Evolutionary conservation across 2,888 invertebrate species (phyloP), one percentile per base, ranked within the genome.

Genomic region (Unio delphinus): DNA sequence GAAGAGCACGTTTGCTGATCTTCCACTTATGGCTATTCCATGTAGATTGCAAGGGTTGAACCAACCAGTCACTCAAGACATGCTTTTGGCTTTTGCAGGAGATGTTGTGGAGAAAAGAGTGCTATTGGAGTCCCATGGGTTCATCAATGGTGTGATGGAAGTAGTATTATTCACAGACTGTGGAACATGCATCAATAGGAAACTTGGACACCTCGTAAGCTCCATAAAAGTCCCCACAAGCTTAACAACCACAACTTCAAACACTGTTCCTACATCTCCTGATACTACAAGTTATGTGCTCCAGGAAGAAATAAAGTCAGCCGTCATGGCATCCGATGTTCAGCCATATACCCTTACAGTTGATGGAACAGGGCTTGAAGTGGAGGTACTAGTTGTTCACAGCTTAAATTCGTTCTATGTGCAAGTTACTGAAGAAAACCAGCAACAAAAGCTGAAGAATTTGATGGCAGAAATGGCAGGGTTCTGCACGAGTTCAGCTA

Each of bases 1-100:
- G 57, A 69, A 74, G 55, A 23, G 68, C 3, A 59, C 63, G 3
- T 68, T 78, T 18, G 55, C 60, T 23, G 28, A 54, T 5, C 60
- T 72, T 0, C 78, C 79, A 20, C 61, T 68, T 15, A 70, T 76
- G 34, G 71, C 73, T n/a, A 61, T 79, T 55, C 70, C 68, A 28
- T 79, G 80, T 65, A 65, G 63, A 55, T 64, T 80, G n/a, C 59
- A 65, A 6, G 71, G 72, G 0, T 59, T 64, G 26, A 68, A 73
- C 15, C 28, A 23, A 8, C 23, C 61, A 4, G 54, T 34, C 7
- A 69, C 72, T 15, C 55, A 66, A 55, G 67, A 73, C 20, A 67
- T 67, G 15, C 55, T 71, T 26, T 26, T 65, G 8, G 55, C 55
- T 18, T 63, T 70, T 28, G 60, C 66, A 4, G 58, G 65, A n/a